These are phyloP conservation scores for Channa striata DNA, from an alignment of 2,797 vertebrate species.

Conservation along the genomic window DNA sequence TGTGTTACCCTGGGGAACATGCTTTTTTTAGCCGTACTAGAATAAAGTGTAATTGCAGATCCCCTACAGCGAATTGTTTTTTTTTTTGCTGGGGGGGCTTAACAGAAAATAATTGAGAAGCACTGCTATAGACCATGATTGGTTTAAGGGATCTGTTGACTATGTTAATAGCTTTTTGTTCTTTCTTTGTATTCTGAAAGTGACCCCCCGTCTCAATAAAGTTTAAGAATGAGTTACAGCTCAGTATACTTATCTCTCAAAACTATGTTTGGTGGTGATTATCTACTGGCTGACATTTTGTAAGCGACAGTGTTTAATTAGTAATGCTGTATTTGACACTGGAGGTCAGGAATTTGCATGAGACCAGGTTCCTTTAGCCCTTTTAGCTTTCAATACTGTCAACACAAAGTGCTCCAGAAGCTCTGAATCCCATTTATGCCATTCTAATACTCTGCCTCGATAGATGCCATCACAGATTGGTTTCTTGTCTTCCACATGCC, in stretches of 20 bases:
- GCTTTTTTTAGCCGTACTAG: too few relatives aligned
- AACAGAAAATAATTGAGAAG: too few relatives aligned
- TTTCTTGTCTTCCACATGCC: constrained; percentile 28
- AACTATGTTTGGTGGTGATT: constrained; percentile 22
- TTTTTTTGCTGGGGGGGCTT: too few relatives aligned
- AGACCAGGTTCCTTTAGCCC: constrained; percentile 33
- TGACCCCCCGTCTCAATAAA: background rate
- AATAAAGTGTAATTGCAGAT: too few relatives aligned
- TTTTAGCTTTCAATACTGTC: constrained; percentile 45
- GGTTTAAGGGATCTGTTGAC: too few relatives aligned
- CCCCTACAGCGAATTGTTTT: too few relatives aligned
- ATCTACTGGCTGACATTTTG: constrained; percentile 35
- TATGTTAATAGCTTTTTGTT: too few relatives aligned
- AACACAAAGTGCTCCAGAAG: constrained; percentile 29
- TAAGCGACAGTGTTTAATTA: constrained; percentile 34
- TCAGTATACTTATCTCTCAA: constrained; percentile 13
- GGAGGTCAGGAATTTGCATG: constrained; percentile 43
- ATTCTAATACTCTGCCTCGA: constrained; percentile 31
- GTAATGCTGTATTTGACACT: constrained; percentile 33
- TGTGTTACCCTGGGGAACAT: too few relatives aligned
- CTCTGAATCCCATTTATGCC: constrained; percentile 33
- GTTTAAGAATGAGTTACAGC: constrained; percentile 5
- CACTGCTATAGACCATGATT: too few relatives aligned
- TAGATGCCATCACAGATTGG: constrained; percentile 38
- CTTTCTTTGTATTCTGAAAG: background rate